Percentiles rank a stretch among this genome's conserved stretches.
Evolutionary conservation across 2,888 invertebrate species (phyloP).

Genomic region (Melinaea marsaeus): DNA sequence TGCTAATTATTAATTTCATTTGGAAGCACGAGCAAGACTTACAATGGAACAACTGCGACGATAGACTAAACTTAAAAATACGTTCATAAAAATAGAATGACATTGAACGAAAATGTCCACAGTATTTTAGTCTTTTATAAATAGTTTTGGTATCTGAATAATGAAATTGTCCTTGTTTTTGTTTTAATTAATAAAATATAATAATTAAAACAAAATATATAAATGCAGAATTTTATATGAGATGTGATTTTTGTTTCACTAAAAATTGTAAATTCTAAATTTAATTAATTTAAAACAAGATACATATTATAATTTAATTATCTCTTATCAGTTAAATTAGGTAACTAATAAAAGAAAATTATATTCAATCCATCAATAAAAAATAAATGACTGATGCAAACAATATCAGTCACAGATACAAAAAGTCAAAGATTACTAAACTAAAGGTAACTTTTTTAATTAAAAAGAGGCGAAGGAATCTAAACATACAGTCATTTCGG

Average conservation of each 20-base stretch:
- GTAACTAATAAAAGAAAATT: too few species aligned
- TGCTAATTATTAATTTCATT: neutral
- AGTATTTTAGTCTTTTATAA: neutral
- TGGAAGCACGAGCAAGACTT: constrained; percentile 14
- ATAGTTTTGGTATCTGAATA: neutral
- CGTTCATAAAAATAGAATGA: constrained; percentile 1
- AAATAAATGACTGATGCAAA: too few species aligned
- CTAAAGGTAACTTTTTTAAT: too few species aligned
- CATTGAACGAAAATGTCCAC: neutral
- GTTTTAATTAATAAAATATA: too few species aligned
- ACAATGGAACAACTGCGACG: constrained; percentile 16
- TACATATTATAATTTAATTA: neutral
- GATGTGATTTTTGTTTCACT: neutral
- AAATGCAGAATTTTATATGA: too few species aligned
- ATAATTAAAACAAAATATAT: too few species aligned
- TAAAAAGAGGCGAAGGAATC: too few species aligned
- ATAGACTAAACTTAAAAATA: constrained; percentile 15
- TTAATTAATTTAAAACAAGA: neutral
- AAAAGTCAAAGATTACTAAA: too few species aligned
- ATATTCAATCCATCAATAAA: too few species aligned
- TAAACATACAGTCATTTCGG: too few species aligned
- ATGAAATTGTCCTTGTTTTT: too few species aligned
- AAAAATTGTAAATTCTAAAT: neutral
- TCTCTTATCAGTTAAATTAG: neutral
- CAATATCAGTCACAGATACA: too few species aligned